phyloP scores from a whole-genome alignment of 2,888 invertebrate species.

The Plagodis pulveraria region DNA sequence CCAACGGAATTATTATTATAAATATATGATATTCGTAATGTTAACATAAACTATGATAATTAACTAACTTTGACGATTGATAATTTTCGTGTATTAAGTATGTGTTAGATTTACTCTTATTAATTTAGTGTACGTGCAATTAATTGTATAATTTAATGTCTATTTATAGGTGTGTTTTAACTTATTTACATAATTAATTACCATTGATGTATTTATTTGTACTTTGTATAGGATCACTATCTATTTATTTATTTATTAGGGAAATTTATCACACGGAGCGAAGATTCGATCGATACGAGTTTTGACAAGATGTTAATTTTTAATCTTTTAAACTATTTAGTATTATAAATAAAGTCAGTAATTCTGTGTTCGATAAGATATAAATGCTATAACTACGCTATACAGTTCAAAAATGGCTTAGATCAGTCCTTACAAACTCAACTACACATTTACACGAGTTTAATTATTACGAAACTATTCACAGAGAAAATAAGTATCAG shows the following conservation, averaged over 20 bases:
- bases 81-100: constrained; percentile 66
- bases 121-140: constrained; percentile 81
- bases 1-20: constrained; percentile 26
- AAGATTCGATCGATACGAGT: constrained; percentile 40
- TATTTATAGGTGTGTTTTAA: constrained; percentile 68
- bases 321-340: constrained; percentile 4
- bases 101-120: constrained; percentile 70
- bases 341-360: constrained; percentile 27
- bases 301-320: constrained; percentile 3
- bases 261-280: constrained; percentile 62
- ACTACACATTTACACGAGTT: not conserved
- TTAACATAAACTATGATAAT: constrained; percentile 46
- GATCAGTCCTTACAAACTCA: not conserved
- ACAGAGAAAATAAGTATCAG: too few species aligned
- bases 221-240: constrained; percentile 44
- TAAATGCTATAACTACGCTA: constrained; percentile 2
- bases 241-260: constrained; percentile 82
- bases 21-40: constrained; percentile 53
- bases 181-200: constrained; percentile 61
- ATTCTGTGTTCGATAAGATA: constrained; percentile 13
- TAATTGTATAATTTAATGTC: constrained; percentile 71
- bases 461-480: too few species aligned
- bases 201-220: constrained; percentile 40
- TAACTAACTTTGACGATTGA: constrained; percentile 43
- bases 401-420: constrained; percentile 4